These are phyloP conservation scores for Amphiprion percula DNA, from an alignment of 2,113 vertebrate species.

Conservation along the genomic window DNA sequence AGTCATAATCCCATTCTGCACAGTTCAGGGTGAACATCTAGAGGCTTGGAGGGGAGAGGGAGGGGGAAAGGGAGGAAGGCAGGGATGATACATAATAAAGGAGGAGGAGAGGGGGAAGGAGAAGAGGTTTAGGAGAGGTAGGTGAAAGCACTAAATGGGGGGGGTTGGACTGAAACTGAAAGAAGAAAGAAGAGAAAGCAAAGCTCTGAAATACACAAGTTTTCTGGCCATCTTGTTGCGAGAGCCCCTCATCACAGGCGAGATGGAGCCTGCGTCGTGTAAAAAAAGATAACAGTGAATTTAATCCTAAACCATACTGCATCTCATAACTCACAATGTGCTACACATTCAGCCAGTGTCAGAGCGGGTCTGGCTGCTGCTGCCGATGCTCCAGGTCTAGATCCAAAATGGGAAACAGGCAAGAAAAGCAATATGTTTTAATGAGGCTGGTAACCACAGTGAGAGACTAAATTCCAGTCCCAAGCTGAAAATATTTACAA, in stretches of 20 bases:
- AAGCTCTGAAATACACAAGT: slow-evolving; percentile 20
- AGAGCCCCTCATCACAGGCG: slow-evolving; percentile 33
- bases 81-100: slow-evolving; percentile 25
- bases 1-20: slow-evolving; percentile 55
- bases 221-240: slow-evolving; percentile 20
- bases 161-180: background rate
- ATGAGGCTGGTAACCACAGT: slow-evolving; percentile 60
- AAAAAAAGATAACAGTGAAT: slow-evolving; percentile 46
- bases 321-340: slow-evolving; percentile 58
- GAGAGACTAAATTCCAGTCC: slow-evolving; percentile 50
- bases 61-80: slow-evolving; percentile 7
- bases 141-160: slow-evolving; percentile 31
- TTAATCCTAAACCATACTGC: slow-evolving; percentile 56
- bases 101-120: background rate
- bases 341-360: slow-evolving; percentile 37
- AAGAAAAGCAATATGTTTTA: slow-evolving; percentile 74
- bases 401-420: slow-evolving; percentile 61
- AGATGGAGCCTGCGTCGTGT: slow-evolving; percentile 30
- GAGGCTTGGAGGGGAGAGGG: slow-evolving; percentile 13
- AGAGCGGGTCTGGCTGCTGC: slow-evolving; percentile 28
- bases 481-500: slow-evolving; percentile 56
- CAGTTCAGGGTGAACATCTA: slow-evolving; percentile 57
- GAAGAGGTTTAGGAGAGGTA: slow-evolving; percentile 15
- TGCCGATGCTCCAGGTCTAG: slow-evolving; percentile 25
- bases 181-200: slow-evolving; percentile 7